phyloP scores from a whole-genome alignment of 2,797 vertebrate genomes.

The Pyrocephalus nanus region DNA sequence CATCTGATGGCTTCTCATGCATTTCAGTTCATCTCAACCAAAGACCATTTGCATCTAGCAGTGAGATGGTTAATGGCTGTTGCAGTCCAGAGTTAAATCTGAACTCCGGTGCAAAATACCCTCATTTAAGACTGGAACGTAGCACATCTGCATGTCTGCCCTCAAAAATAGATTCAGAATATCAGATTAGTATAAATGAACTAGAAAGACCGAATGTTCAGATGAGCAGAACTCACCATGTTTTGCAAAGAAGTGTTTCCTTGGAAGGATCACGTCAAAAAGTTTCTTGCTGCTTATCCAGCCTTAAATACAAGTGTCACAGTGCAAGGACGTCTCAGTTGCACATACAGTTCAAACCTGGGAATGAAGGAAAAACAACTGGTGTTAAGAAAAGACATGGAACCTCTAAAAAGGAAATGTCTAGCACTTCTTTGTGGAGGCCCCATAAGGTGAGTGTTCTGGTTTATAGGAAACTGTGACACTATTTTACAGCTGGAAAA shows the following conservation, averaged over 20 bases:
- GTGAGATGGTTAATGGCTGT: conserved; percentile 69
- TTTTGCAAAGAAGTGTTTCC: conserved; percentile 92
- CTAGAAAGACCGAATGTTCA: conserved; percentile 70
- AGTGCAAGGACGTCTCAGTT: conserved; percentile 84
- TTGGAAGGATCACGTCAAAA: conserved; percentile 85
- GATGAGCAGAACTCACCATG: conserved; percentile 70
- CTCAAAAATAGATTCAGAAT: conserved; percentile 72
- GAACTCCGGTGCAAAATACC: conserved; percentile 49
- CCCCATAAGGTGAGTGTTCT: conserved; percentile 84
- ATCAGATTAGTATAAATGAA: conserved; percentile 47
- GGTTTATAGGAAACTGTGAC: not conserved
- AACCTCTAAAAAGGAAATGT: conserved; percentile 69
- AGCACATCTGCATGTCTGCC: conserved; percentile 84
- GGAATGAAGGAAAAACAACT: conserved; percentile 76
- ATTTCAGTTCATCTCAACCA: conserved; percentile 83
- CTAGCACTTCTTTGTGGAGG: conserved; percentile 66
- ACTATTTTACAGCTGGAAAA: not conserved
- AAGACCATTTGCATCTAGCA: conserved; percentile 69
- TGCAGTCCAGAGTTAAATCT: conserved; percentile 64
- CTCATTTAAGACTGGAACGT: conserved; percentile 76
- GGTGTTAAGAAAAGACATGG: conserved; percentile 70
- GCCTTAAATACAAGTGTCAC: conserved; percentile 79
- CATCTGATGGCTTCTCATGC: conserved; percentile 78
- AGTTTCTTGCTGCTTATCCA: conserved; percentile 88
- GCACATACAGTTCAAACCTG: conserved; percentile 89